Conservation (phyloP, 2,113 vertebrate genomes). For the Rhineura floridana region DNA sequence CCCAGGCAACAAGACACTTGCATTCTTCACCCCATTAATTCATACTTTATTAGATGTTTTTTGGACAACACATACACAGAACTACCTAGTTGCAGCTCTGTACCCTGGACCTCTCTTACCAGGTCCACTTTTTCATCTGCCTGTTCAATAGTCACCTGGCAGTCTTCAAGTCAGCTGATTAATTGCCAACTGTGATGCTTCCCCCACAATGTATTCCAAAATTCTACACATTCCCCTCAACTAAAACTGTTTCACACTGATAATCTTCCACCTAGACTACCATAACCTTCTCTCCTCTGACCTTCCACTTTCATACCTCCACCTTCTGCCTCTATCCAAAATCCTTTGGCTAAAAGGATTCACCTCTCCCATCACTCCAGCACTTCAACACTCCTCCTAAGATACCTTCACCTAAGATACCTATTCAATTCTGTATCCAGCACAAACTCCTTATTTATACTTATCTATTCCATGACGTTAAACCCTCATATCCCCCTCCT, state of each 20-base stretch:
- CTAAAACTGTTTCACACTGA: too few relatives aligned
- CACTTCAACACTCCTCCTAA: too few relatives aligned
- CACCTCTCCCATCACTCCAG: too few relatives aligned
- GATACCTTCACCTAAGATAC: too few relatives aligned
- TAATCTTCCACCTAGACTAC: too few relatives aligned
- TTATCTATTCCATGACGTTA: not conserved
- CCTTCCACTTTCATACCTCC: too few relatives aligned
- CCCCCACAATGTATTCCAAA: not conserved
- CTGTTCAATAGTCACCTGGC: not conserved
- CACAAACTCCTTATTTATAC: too few relatives aligned
- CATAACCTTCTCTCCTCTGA: too few relatives aligned
- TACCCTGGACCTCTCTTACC: not conserved
- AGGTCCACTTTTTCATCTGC: not conserved
- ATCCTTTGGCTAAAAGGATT: too few relatives aligned
- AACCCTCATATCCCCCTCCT: not conserved
- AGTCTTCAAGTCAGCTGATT: not conserved
- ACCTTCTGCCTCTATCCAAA: too few relatives aligned
- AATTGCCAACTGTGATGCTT: not conserved
- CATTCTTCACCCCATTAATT: not conserved
- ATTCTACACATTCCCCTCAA: not conserved
- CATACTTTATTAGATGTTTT: not conserved
- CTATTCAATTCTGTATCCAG: not conserved
- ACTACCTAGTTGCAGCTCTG: not conserved
- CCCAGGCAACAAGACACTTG: not conserved
- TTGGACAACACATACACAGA: too few relatives aligned